Conservation (phyloP, 2,797 vertebrate species). For the Girardinus metallicus region DNA sequence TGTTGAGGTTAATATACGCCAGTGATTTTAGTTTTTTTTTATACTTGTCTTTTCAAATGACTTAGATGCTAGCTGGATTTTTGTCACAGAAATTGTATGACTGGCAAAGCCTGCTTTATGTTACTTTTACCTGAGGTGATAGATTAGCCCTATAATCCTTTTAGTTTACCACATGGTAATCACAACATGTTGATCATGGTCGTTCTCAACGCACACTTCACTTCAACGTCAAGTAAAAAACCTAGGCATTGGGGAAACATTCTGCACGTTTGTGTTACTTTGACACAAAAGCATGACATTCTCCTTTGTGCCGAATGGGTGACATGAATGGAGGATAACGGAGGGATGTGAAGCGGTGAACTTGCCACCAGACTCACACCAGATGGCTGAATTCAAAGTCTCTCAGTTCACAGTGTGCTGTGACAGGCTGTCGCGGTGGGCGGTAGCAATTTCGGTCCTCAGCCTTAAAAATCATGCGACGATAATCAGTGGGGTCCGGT, state of each 20-base stretch:
- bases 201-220: background rate
- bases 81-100: background rate
- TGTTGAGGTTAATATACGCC: background rate
- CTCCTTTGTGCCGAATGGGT: conserved; percentile 2
- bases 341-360: conserved; percentile 34
- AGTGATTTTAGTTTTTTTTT: background rate
- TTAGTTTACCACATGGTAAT: background rate
- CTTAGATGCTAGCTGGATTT: background rate
- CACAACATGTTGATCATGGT: background rate
- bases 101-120: background rate
- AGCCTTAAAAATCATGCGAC: conserved; percentile 60
- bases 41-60: background rate
- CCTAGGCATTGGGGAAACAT: background rate
- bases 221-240: background rate
- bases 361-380: conserved; percentile 50
- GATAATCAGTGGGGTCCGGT: conserved; percentile 60
- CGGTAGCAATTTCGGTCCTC: conserved; percentile 63
- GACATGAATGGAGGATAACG: conserved; percentile 26
- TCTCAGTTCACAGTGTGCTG: conserved; percentile 60
- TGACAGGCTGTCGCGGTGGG: conserved; percentile 71
- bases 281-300: conserved; percentile 12
- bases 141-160: background rate
- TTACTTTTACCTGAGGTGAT: conserved; percentile 5
- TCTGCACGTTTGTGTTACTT: background rate
- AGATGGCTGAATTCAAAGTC: conserved; percentile 74